Conservation (phyloP, 2,113 vertebrate species). For the Rhipidura dahli region DNA sequence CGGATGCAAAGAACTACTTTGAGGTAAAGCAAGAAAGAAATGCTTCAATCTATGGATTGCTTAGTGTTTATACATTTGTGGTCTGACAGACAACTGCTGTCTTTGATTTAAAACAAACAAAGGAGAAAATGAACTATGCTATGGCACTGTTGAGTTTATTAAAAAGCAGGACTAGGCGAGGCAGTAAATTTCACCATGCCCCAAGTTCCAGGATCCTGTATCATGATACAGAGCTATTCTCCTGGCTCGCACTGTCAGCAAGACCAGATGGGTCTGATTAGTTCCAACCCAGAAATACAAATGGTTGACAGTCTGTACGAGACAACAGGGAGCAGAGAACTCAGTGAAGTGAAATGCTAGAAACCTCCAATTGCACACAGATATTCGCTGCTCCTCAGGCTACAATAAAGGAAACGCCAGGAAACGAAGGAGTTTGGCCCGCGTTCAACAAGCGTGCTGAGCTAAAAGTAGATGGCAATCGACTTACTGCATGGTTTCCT, state of each 20-base stretch:
- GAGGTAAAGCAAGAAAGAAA: background rate
- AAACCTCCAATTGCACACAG: conserved; percentile 38
- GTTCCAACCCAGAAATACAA: conserved; percentile 65
- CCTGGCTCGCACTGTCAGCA: conserved; percentile 31
- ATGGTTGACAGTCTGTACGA: conserved; percentile 55
- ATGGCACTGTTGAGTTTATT: background rate
- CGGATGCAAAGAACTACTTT: background rate
- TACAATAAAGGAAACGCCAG: conserved; percentile 43
- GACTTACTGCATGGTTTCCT: conserved; percentile 12
- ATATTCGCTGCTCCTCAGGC: background rate
- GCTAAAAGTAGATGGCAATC: conserved; percentile 42
- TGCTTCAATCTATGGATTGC: background rate
- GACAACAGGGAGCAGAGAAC: conserved; percentile 53
- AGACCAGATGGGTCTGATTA: conserved; percentile 64
- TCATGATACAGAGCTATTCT: conserved; percentile 26
- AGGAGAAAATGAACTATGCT: background rate
- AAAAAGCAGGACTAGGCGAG: background rate
- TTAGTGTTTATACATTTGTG: background rate
- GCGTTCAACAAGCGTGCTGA: conserved; percentile 22
- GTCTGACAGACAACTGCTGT: background rate
- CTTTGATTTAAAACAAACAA: background rate
- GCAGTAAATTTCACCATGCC: background rate
- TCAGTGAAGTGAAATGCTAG: conserved; percentile 56
- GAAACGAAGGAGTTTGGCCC: conserved; percentile 25
- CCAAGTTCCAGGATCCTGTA: conserved; percentile 26